These are phyloP conservation scores for Ceriagrion tenellum DNA, from an alignment of 2,888 invertebrate genomes.

Conservation along the genomic window DNA sequence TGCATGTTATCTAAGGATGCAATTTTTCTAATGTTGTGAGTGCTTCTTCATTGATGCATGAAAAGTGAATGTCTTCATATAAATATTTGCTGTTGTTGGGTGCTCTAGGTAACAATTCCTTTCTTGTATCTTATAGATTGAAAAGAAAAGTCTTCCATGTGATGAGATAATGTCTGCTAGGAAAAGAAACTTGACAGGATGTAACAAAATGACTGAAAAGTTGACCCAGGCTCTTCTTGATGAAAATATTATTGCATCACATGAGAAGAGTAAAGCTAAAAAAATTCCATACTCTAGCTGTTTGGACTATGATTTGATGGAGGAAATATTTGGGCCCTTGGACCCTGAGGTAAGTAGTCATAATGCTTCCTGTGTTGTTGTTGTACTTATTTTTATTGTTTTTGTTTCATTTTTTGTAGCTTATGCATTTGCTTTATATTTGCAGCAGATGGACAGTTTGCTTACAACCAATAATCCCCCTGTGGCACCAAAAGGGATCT, in stretches of 20 bases:
- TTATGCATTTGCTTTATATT: slow-evolving; percentile 62
- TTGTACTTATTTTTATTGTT: neutral
- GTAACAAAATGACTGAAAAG: slow-evolving; percentile 7
- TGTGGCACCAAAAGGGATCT: slow-evolving; percentile 66
- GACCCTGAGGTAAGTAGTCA: slow-evolving; percentile 67
- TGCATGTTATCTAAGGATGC: too few relatives aligned
- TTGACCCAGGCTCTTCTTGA: neutral
- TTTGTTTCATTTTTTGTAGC: slow-evolving; percentile 22
- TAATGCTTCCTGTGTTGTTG: neutral
- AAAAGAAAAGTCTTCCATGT: slow-evolving; percentile 19
- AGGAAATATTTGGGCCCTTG: slow-evolving; percentile 70
- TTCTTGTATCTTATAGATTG: neutral
- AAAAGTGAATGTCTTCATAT: too few relatives aligned
- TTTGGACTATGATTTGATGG: slow-evolving; percentile 70
- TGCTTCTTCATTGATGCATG: too few relatives aligned
- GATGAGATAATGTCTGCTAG: neutral
- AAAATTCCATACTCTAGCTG: slow-evolving; percentile 69
- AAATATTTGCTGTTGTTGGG: too few relatives aligned
- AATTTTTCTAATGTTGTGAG: too few relatives aligned
- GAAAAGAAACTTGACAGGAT: neutral
- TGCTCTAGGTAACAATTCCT: too few relatives aligned
- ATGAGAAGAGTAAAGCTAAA: slow-evolving; percentile 58
- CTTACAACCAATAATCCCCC: slow-evolving; percentile 52
- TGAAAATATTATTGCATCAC: slow-evolving; percentile 12
- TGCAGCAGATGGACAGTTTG: slow-evolving; percentile 61